phyloP scores from a whole-genome alignment of 2,113 vertebrate genomes.

The Noctilio leporinus region DNA sequence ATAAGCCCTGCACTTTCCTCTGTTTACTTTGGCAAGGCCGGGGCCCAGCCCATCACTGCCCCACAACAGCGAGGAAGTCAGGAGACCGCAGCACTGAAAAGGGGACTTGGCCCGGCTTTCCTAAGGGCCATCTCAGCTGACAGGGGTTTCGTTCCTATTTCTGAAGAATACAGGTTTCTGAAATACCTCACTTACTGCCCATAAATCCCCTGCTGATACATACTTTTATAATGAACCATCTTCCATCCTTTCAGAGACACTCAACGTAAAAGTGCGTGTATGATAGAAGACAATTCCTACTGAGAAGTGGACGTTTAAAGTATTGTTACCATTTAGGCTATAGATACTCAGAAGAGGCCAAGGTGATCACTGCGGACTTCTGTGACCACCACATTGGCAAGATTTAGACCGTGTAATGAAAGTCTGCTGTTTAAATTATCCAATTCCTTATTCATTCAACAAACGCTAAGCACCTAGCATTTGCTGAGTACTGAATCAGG shows the following conservation, averaged over 20 bases:
- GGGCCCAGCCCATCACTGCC: not conserved
- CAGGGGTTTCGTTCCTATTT: not conserved
- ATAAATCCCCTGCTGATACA: not conserved
- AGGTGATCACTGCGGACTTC: not conserved
- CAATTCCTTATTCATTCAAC: not conserved
- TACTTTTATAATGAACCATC: not conserved
- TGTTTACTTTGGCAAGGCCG: constrained; percentile 50
- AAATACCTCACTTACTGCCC: not conserved
- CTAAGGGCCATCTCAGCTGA: not conserved
- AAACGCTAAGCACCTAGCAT: not conserved
- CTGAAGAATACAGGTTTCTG: not conserved
- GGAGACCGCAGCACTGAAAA: not conserved
- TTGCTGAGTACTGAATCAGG: not conserved
- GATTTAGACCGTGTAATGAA: not conserved
- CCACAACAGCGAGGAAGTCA: not conserved
- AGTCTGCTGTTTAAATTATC: not conserved
- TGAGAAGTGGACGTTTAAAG: not conserved
- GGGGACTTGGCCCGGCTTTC: not conserved
- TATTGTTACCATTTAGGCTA: not conserved
- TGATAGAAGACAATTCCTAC: not conserved
- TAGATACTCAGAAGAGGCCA: not conserved
- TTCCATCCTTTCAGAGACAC: not conserved
- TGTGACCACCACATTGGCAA: not conserved
- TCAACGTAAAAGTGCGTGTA: not conserved
- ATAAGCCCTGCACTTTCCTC: not conserved